Evolutionary conservation across 1,140 invertebrate genomes (phyloP).

Genomic region (Drosophila quadrilineata): DNA sequence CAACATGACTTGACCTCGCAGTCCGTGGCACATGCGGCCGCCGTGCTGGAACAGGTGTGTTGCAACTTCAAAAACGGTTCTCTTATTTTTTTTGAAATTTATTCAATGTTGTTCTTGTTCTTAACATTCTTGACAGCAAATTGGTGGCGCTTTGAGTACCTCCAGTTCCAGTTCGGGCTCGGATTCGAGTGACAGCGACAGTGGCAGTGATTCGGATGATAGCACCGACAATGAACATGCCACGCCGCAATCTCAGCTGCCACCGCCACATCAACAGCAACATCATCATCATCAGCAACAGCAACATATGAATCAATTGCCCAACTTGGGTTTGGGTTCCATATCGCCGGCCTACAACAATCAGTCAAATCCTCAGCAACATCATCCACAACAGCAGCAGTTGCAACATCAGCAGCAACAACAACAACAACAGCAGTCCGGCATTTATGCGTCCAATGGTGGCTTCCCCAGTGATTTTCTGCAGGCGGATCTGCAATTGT

Average conservation of each 20-base stretch:
- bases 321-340: slow-evolving; percentile 42
- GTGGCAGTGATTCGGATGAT: slow-evolving; percentile 80
- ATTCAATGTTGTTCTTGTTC: no score
- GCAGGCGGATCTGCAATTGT: slow-evolving; percentile 88
- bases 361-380: slow-evolving; percentile 52
- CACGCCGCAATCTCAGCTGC: slow-evolving; percentile 6
- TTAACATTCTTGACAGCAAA: slow-evolving; percentile 57
- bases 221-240: slow-evolving; percentile 65
- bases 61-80: no score
- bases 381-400: slow-evolving; percentile 48
- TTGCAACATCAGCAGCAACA: slow-evolving; percentile 64
- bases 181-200: slow-evolving; percentile 82
- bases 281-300: slow-evolving; percentile 31
- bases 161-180: slow-evolving; percentile 80
- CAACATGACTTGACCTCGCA: slow-evolving; percentile 54
- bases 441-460: slow-evolving; percentile 75
- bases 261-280: slow-evolving; percentile 8
- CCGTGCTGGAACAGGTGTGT: slow-evolving; percentile 68
- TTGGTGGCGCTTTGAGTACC: slow-evolving; percentile 67
- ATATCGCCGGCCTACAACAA: slow-evolving; percentile 70
- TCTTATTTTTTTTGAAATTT: no score
- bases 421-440: slow-evolving; percentile 56
- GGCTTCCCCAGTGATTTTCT: slow-evolving; percentile 84
- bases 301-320: slow-evolving; percentile 49
- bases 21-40: slow-evolving; percentile 66